Conservation (phyloP, 2,113 vertebrate genomes). For the Tamias sibiricus region DNA sequence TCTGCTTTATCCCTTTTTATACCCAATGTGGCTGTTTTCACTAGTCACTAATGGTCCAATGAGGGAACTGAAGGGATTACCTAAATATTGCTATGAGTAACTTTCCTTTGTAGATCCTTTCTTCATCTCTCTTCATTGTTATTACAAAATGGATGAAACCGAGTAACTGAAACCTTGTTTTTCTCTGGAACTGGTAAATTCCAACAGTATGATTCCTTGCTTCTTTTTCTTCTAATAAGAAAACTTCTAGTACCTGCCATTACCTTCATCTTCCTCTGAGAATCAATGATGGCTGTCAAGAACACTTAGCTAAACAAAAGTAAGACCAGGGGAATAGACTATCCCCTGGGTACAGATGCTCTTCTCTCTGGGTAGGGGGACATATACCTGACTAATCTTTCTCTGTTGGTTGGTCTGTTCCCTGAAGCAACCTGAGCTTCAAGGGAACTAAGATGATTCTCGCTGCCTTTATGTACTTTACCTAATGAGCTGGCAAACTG, state of each 20-base stretch:
- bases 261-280: neutral
- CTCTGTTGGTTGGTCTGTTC: neutral
- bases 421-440: neutral
- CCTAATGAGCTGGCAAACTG: slow-evolving; percentile 74
- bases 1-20: neutral
- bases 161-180: neutral
- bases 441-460: slow-evolving; percentile 37
- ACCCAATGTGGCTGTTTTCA: neutral
- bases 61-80: neutral
- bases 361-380: neutral
- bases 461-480: slow-evolving; percentile 53
- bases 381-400: neutral
- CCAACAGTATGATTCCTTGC: neutral
- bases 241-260: neutral
- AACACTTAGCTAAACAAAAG: slow-evolving; percentile 2
- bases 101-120: neutral
- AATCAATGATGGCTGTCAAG: neutral
- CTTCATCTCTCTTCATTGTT: neutral
- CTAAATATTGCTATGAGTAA: neutral
- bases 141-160: neutral
- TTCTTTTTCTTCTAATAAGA: neutral
- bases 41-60: neutral
- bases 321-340: neutral
- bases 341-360: neutral
- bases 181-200: neutral